Evolutionary conservation across 1,140 invertebrate genomes (phyloP), one percentile per base, ranked within the genome.

Genomic region (Tetranychus urticae): DNA sequence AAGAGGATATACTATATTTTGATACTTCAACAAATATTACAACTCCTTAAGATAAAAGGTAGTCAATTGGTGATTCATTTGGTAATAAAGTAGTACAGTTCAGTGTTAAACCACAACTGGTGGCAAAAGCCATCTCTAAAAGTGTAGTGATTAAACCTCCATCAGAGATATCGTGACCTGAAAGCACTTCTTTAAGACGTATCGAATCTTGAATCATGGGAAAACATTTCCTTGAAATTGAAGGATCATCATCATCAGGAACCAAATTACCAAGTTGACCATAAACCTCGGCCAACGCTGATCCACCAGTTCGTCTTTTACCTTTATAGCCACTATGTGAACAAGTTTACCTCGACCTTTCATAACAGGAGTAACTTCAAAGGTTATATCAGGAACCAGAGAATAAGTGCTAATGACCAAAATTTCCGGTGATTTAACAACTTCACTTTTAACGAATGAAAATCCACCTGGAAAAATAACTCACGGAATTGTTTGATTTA

Each of bases 131-230:
- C 92, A 97, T 97, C 75, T 98, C 93, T 45, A 97, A 68, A 0
- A 92, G 68, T 69, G 85, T 88, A 0, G 84, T 86, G 39, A 97
- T 76, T 4, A 97, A 72, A 35, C 93, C 93, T 47, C 93, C 93
- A 75, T 97, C 93, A 71, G 90, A 96, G 1, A 97, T 77, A 73
- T 98, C 93, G 71, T 98, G 93, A 2, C 91, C 90, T n/a, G 92
- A 78, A 14, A 84, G 71, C 8, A 96, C 70, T 69, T 81, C 79
- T 0, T 75, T 76, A 55, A 83, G 82, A 74, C 78, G 76, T 14
- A 97, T 79, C 37, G 96, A 72, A 63, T 78, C 73, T 74, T 97
- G 93, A 13, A 84, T 91, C 0, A 80, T 76, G 56, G 79, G 79
- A 70, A 97, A 97, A 3, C 84, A 81, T 62, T 79, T 77, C 57